Base-by-base conservation (phyloP, 2,888 invertebrate species). In the Tineola bisselliella region DNA sequence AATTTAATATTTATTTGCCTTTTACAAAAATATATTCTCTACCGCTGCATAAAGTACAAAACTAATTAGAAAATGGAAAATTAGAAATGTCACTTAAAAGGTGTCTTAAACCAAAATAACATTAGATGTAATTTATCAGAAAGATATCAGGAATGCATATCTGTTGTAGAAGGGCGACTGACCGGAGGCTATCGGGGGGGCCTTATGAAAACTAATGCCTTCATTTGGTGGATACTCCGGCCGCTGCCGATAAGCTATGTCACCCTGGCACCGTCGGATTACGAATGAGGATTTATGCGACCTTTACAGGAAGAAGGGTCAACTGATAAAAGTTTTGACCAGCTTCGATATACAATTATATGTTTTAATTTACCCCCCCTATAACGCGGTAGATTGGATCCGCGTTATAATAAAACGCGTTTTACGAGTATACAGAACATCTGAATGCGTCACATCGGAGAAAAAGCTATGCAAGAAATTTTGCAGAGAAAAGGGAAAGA, bases 121-220 rank as follows among this genome's bases (percentile, higher is more conserved):
- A 58, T 31, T 33, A 31, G 3, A 54, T 13, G 58, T 71, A 68
- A 78, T 77, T 76, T 76, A 79, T 77, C 75, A 75, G 69, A 65
- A 64, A 68, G 67, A 69, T 71, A 75, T 71, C 67, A 75, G 70
- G 69, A 69, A 68, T 67, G 69, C 74, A 75, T 62, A 62, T 61
- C 62, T 56, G 44, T 25, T 25, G 25, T 38, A 31, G 60, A 76
- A 76, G 77, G 65, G 64, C 63, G 65, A 62, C 63, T 66, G 67
- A 64, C 67, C 77, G 75, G 72, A 71, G 76, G 79, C 79, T 79
- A 80, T 79, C 81, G 75, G 68, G 73, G 76, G 69, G 69, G 69
- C 79, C 83, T 84, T 84, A 84, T 84, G 84, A 83, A 84, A 84
- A 84, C 84, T 83, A 84, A 84, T 84, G 84, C 84, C 81, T 84